Conservation (phyloP, 2,888 invertebrate species). For the Volucella bombylans region DNA sequence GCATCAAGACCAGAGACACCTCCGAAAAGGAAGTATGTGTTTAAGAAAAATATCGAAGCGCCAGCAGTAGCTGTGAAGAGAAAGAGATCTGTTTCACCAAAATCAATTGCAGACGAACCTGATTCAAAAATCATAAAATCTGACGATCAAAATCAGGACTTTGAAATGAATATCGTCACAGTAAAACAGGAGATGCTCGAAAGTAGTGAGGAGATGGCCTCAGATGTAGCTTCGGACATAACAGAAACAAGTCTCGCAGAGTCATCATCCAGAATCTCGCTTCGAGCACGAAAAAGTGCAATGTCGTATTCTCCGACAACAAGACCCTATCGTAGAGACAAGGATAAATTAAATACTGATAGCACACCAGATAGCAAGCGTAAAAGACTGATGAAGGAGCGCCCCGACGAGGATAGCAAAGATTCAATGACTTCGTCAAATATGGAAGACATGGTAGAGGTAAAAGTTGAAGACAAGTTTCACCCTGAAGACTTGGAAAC, state of each 20-base stretch:
- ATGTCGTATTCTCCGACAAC: constrained; percentile 62
- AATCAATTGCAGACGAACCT: constrained; percentile 68
- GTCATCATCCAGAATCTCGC: constrained; percentile 57
- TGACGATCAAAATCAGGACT: constrained; percentile 74
- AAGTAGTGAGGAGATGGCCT: constrained; percentile 75
- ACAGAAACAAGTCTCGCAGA: constrained; percentile 68
- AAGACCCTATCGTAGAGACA: constrained; percentile 73
- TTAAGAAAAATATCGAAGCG: constrained; percentile 74
- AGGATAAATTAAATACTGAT: constrained; percentile 66
- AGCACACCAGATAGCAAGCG: constrained; percentile 68
- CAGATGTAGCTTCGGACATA: constrained; percentile 71
- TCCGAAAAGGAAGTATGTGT: constrained; percentile 41
- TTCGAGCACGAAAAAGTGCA: constrained; percentile 67
- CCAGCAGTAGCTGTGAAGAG: constrained; percentile 48
- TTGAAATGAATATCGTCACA: constrained; percentile 69
- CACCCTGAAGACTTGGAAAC: constrained; percentile 74
- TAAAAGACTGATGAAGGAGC: constrained; percentile 48
- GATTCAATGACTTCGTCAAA: constrained; percentile 79
- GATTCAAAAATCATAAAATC: constrained; percentile 77
- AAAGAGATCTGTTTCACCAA: constrained; percentile 60
- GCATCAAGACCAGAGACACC: constrained; percentile 68
- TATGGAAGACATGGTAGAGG: constrained; percentile 78
- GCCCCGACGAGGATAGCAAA: constrained; percentile 80
- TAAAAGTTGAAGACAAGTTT: constrained; percentile 78
- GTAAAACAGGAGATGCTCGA: constrained; percentile 79